phyloP scores from a whole-genome alignment of 2,797 vertebrate genomes.

The Sebastes steindachneri region DNA sequence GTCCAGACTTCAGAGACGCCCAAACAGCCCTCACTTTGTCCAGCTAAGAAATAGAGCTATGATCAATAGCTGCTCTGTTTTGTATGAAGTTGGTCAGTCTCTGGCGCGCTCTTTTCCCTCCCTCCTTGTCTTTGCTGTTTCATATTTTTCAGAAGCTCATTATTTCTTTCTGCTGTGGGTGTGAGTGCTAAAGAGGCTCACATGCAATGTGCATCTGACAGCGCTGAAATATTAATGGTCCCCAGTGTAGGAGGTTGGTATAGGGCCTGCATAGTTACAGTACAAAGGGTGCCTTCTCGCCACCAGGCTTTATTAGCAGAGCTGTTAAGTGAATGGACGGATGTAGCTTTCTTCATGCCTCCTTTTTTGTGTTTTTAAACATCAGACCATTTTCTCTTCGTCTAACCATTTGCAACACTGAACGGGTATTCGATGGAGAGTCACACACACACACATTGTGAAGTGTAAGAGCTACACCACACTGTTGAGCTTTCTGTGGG shows the following conservation, averaged over 20 bases:
- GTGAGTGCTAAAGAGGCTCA: conserved; percentile 79
- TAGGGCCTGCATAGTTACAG: conserved; percentile 79
- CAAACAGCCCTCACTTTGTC: conserved; percentile 81
- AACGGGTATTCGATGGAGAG: conserved; percentile 2
- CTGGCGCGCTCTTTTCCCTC: conserved; percentile 30
- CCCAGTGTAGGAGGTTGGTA: conserved; percentile 82
- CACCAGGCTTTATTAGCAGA: conserved; percentile 83
- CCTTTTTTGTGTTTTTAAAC: conserved; percentile 63
- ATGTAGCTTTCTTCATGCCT: conserved; percentile 56
- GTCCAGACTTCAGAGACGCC: conserved; percentile 76
- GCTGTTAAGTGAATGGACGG: conserved; percentile 80
- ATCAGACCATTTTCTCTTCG: conserved; percentile 59
- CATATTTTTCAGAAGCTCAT: conserved; percentile 84
- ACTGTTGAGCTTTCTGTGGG: conserved; percentile 57
- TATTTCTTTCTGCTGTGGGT: conserved; percentile 82
- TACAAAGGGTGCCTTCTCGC: conserved; percentile 82
- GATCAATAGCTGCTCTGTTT: conserved; percentile 83
- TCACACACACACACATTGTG: neutral
- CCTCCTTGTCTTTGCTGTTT: conserved; percentile 64
- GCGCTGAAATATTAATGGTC: conserved; percentile 85
- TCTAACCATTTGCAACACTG: conserved; percentile 46
- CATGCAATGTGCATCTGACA: conserved; percentile 81
- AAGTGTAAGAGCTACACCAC: conserved; percentile 4
- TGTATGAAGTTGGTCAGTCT: conserved; percentile 76
- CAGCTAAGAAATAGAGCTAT: conserved; percentile 63